Evolutionary conservation across 2,888 invertebrate genomes (phyloP).

Genomic region (Cantharis rufa): DNA sequence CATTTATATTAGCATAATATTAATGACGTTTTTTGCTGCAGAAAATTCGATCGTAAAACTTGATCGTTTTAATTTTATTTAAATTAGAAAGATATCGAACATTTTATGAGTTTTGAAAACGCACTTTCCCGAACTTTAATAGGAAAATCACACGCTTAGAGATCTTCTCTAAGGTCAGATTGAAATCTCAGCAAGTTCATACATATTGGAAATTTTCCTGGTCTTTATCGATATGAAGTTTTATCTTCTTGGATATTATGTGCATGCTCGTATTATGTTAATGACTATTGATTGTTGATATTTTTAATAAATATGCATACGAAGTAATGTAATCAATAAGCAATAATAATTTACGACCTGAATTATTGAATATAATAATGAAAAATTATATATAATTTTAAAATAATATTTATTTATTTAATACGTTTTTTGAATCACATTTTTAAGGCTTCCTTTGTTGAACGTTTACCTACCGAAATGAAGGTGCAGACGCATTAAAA

Average conservation of each 20-base stretch:
- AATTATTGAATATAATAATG: background rate
- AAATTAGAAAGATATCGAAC: background rate
- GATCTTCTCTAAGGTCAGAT: background rate
- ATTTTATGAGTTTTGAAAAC: background rate
- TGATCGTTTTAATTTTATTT: background rate
- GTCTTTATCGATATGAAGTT: background rate
- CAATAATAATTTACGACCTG: background rate
- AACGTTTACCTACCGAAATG: background rate
- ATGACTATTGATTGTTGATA: background rate
- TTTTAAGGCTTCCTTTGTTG: background rate
- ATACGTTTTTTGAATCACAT: background rate
- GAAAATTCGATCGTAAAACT: background rate
- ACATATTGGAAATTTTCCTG: background rate
- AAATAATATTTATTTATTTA: background rate
- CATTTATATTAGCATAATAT: background rate
- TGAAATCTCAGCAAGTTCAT: background rate
- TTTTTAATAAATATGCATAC: background rate
- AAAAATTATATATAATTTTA: too few relatives aligned
- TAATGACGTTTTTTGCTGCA: too few relatives aligned
- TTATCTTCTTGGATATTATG: background rate
- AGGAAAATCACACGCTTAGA: background rate
- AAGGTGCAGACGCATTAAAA: background rate
- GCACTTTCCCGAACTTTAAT: background rate
- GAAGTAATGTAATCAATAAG: background rate
- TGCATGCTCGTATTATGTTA: background rate